Evolutionary conservation across 1,140 invertebrate genomes (phyloP), one percentile per base, ranked within the genome.

Genomic region (Cotesia typhae): DNA sequence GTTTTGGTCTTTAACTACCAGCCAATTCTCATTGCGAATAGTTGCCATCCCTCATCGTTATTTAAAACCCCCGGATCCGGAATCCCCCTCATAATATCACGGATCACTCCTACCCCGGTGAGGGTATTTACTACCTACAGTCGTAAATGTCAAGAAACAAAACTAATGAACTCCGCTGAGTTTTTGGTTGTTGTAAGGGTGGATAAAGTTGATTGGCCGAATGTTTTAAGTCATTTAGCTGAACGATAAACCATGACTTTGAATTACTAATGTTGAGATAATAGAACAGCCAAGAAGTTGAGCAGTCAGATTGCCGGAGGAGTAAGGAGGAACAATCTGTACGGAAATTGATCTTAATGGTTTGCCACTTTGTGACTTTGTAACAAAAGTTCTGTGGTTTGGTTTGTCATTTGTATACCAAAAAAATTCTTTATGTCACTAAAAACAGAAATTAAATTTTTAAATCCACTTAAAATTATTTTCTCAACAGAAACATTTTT

Each of bases 271-370:
- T 63, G 37, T 63, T n/a, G 60, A 63, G 60, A 63, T 63, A 63
- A 63, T 63, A 63, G 35, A 63, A 63, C 10, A 41, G 6, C 57
- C 20, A n/a, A 28, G 35, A 37, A 37, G 60, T 36, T 38, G 9
- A 10, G 28, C n/a, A 28, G 20, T 20, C 7, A 59, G 57, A 28
- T 20, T 17, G 20, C 9, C 17, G 20, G 17, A 5, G 17, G 17
- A 28, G 7, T 17, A 59, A 17, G 20, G n/a, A 36, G 28, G 5
- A 12, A 63, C 60, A 37, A 10, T 38, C 60, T 37, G 60, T 10
- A 63, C 14, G 60, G 60, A 63, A 63, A 63, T 63, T 63, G 60
- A 28, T 36, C 60, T 63, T 63, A 63, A 63, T 63, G 60, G 28
- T 37, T 63, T 63, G 60, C 60, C 60, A 63, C 60, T 63, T 63